Conservation (phyloP, 2,113 vertebrate genomes). For the Eubucco bourcierii region DNA sequence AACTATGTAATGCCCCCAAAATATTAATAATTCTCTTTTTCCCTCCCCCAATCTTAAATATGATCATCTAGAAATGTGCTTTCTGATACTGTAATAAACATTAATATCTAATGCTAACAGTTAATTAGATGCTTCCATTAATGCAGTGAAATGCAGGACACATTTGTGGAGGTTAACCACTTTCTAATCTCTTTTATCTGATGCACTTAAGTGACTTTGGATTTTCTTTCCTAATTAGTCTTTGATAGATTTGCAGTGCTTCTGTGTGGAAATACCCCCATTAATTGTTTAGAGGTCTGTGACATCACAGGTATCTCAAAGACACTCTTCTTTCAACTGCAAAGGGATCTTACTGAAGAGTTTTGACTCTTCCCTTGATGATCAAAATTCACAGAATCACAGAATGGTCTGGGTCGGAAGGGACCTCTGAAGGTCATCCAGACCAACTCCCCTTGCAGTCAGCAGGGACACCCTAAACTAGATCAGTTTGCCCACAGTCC, state of each 20-base stretch:
- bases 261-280: neutral
- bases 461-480: too few species aligned
- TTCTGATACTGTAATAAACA: neutral
- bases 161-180: neutral
- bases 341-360: neutral
- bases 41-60: neutral
- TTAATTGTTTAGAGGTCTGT: neutral
- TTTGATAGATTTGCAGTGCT: neutral
- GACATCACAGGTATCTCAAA: neutral
- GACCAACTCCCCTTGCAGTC: too few species aligned
- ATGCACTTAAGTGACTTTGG: neutral
- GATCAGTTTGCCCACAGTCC: too few species aligned
- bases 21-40: neutral
- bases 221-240: neutral
- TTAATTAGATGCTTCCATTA: neutral
- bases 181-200: neutral
- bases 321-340: neutral
- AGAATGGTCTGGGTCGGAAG: too few species aligned
- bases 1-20: neutral
- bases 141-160: neutral
- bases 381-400: neutral
- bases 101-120: neutral
- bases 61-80: neutral
- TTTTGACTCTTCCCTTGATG: neutral
- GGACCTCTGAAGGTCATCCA: too few species aligned